phyloP scores from a whole-genome alignment of 2,888 invertebrate species.

The Masnerella sp. region DNA sequence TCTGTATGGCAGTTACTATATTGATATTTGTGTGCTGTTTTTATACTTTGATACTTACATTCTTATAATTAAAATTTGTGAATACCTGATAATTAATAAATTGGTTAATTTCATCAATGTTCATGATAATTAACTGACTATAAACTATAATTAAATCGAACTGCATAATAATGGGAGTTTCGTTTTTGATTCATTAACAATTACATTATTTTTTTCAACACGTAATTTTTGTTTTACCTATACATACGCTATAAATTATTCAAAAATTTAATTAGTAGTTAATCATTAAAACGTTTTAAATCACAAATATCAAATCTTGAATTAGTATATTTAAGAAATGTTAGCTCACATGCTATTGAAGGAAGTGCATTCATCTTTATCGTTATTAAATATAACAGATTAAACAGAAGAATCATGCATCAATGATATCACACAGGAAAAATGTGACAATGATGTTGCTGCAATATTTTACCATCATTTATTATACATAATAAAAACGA shows the following conservation, averaged over 20 bases:
- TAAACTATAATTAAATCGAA: too few relatives aligned
- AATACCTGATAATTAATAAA: too few relatives aligned
- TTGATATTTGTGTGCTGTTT: constrained; percentile 13
- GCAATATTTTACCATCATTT: not conserved
- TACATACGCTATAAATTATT: too few relatives aligned
- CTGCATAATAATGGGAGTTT: too few relatives aligned
- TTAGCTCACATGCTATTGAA: constrained; percentile 35
- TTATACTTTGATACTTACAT: not conserved
- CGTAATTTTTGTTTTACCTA: too few relatives aligned
- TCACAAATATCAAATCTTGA: constrained; percentile 24
- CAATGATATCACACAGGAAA: not conserved
- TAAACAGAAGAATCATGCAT: constrained; percentile 35
- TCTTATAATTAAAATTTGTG: too few relatives aligned
- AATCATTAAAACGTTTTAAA: constrained; percentile 10
- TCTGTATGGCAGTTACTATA: constrained; percentile 33
- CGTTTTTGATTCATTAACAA: too few relatives aligned
- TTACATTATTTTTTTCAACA: too few relatives aligned
- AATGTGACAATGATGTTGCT: constrained; percentile 3
- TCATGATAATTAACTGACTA: too few relatives aligned
- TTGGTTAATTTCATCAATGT: too few relatives aligned
- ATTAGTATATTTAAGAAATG: constrained; percentile 29
- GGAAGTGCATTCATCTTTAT: constrained; percentile 19
- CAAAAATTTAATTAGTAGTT: constrained; percentile 9
- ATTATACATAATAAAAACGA: not conserved
- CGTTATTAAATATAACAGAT: constrained; percentile 23